Base-by-base conservation (phyloP, 2,113 vertebrate genomes). In the Pandion haliaetus region DNA sequence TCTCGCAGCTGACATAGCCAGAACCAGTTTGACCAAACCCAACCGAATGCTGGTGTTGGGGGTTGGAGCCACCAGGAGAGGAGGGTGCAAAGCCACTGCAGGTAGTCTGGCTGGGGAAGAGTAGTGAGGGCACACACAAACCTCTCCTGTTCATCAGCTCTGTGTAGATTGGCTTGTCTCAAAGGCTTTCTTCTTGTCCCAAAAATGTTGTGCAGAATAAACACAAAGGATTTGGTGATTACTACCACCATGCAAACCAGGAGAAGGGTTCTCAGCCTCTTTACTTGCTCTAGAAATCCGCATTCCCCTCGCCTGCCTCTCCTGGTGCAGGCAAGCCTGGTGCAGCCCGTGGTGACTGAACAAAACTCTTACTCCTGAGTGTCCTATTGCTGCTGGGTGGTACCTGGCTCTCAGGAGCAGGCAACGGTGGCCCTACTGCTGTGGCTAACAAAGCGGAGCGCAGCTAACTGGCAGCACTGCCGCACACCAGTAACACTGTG, bases 21-120 rank as follows among this genome's bases (percentile, higher is more conserved):
- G 82, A 96, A 96, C 62, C 88, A 88, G 94, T 95, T 62, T 92
- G 80, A 86, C 80, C 54, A 61, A 88, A 90, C 31, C 14, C 62
- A 73, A 0, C 25, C 1, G 1, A 58, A 31, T 2, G 6, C 38
- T 85, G 74, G 44, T 1, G 2, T 5, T 82, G 57, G 61, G 40
- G n/a, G 7, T 74, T 90, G 74, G 61, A 66, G 66, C 47, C 14
- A 55, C n/a, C 52, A 21, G 69, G n/a, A 93, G 24, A 44, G 26
- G 57, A 79, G 42, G 0, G 3, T 78, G n/a, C 65, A 52, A 10
- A 88, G 44, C 58, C 45, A 24, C 65, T 71, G 42, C 25, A 40
- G 28, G 21, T 36, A 24, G 7, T 34, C 50, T 79, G 52, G 17
- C 57, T 85, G 52, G 78, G 50, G 34, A 36, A 18, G 25, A 17